Evolutionary conservation across 2,888 invertebrate species (phyloP), one percentile per base, ranked within the genome.

Genomic region (Melinaea marsaeus): DNA sequence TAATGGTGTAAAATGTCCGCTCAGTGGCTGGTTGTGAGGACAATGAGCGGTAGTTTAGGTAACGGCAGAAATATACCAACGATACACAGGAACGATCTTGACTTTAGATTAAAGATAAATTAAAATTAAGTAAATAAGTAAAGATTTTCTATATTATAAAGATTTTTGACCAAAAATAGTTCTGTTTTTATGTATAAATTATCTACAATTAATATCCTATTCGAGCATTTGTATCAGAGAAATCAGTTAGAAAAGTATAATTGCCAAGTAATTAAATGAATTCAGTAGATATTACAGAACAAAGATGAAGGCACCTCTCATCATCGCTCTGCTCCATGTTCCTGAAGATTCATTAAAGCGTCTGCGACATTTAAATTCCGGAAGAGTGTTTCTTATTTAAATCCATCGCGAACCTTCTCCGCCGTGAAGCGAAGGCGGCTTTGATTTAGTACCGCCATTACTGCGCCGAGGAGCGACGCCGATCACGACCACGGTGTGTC

Each of bases 361-460:
- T 46, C 13, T 46, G 46, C n/a, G 46, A 46, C 46, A 46, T 46
- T 46, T 7, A 46, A 46, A 46, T 46, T 46, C 11, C 46, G 46
- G 46, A 46, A n/a, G n/a, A 46, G 46, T n/a, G 46, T n/a, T 11
- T 46, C 46, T 46, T 46, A 46, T 46, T 46, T 46, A 46, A 46
- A 46, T 46, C n/a, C 46, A 11, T 13, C 11, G 46, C 46, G 46
- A 46, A 46, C 46, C 11, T 46, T 46, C 46, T 11, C 11, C 46
- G 46, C 46, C n/a, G 13, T n/a, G 46, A n/a, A 46, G 46, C 46
- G 46, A 46, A 46, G n/a, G 46, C 13, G n/a, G n/a, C 46, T 46
- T 46, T 46, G 46, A 46, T 46, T 46, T 46, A 46, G 46, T 11
- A 46, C 46, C 46, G 46, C 46, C 46, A 46, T 46, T 46, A 46